phyloP scores from a whole-genome alignment of 2,797 vertebrate genomes.

The Tenualosa ilisha region DNA sequence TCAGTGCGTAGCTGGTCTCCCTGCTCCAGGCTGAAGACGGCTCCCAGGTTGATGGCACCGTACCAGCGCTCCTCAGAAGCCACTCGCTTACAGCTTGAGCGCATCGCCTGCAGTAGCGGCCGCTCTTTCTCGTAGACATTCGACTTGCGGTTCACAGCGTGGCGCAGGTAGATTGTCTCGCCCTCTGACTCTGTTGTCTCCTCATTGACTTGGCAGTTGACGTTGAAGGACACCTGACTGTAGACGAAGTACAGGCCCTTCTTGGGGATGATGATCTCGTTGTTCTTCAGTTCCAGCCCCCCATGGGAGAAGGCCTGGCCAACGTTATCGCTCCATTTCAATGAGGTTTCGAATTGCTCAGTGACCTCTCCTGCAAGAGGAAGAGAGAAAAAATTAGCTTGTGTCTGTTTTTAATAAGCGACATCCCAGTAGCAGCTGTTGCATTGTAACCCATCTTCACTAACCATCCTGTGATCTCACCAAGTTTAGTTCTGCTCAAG shows the following conservation, averaged over 20 bases:
- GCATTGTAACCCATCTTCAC: too few species aligned
- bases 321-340: conserved; percentile 59
- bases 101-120: conserved; percentile 62
- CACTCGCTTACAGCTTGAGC: conserved; percentile 61
- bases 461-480: too few species aligned
- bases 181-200: accelerated
- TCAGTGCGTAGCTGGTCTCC: conserved; percentile 61
- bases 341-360: background rate
- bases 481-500: background rate
- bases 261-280: conserved; percentile 65
- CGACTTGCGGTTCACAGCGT: conserved; percentile 62
- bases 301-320: conserved; percentile 64
- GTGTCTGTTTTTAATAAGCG: background rate
- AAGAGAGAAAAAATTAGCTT: conserved; percentile 11
- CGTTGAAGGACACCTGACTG: conserved; percentile 71
- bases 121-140: background rate
- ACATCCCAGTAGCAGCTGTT: background rate
- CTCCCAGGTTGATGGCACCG: conserved; percentile 68
- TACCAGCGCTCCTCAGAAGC: conserved; percentile 43
- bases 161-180: conserved; percentile 59
- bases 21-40: conserved; percentile 62
- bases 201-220: conserved; percentile 51
- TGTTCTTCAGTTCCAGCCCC: conserved; percentile 55
- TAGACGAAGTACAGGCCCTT: conserved; percentile 75
- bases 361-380: conserved; percentile 49